These are phyloP conservation scores for Tadarida brasiliensis DNA, from an alignment of 2,797 vertebrate species.

Conservation along the genomic window DNA sequence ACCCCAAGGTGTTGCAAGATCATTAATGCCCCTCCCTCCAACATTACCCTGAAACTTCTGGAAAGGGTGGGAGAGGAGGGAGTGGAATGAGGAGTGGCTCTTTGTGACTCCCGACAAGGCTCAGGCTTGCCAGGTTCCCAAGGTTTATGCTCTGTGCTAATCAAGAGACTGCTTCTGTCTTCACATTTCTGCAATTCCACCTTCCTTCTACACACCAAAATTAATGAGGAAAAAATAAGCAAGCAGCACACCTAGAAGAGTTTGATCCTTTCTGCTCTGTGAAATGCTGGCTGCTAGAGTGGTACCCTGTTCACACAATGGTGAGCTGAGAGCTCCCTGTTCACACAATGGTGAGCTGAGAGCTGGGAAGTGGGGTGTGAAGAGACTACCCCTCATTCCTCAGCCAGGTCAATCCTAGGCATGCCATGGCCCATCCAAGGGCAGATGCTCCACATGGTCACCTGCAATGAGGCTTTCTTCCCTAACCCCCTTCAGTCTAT, in stretches of 20 bases:
- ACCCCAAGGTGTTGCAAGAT: not conserved
- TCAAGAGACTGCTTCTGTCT: slow-evolving; percentile 26
- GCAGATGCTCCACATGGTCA: not conserved
- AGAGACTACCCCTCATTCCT: not conserved
- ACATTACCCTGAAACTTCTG: slow-evolving; percentile 68
- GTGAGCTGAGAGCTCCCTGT: not conserved
- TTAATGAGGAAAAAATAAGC: not conserved
- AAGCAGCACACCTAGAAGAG: not conserved
- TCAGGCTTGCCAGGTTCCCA: slow-evolving; percentile 64
- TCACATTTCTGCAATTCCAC: not conserved
- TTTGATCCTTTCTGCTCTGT: not conserved
- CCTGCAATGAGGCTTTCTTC: not conserved
- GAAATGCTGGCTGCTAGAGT: not conserved
- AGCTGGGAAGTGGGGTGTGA: no score
- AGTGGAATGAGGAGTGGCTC: slow-evolving; percentile 62
- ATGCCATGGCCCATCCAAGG: not conserved
- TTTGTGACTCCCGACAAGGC: slow-evolving; percentile 36
- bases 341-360: not conserved
- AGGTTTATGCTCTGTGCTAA: slow-evolving; percentile 29
- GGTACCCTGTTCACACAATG: not conserved
- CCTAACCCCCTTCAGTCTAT: not conserved
- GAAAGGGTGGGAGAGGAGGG: slow-evolving; percentile 56
- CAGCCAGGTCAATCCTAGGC: not conserved
- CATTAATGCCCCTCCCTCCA: slow-evolving; percentile 33
- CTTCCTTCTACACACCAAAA: not conserved